Evolutionary conservation across 2,113 vertebrate species (phyloP).

Genomic region (Sisor rabdophorus): DNA sequence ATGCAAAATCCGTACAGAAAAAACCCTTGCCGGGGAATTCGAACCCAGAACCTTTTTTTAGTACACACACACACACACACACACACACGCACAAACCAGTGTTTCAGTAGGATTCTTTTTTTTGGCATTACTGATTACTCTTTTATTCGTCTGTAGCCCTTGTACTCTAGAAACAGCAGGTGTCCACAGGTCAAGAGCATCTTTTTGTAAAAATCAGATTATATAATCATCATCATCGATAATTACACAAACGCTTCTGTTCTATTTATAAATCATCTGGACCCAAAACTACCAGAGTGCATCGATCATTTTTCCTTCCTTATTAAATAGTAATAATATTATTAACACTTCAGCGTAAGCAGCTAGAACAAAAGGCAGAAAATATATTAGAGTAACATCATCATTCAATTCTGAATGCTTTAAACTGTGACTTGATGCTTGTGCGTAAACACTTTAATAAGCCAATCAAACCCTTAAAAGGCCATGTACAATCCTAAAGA

Average conservation of each 20-base stretch:
- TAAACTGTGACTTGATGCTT: conserved; percentile 33
- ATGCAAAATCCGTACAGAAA: too few relatives aligned
- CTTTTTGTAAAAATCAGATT: background rate
- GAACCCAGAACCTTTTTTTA: background rate
- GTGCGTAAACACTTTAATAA: conserved; percentile 37
- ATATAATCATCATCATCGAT: too few relatives aligned
- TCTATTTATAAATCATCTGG: too few relatives aligned
- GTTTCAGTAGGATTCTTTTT: background rate
- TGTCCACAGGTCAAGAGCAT: background rate
- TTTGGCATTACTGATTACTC: conserved; percentile 6
- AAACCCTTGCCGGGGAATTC: too few relatives aligned
- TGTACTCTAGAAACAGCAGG: conserved; percentile 9
- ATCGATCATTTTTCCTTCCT: background rate
- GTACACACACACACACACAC: background rate
- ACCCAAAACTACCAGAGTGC: background rate
- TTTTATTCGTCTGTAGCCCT: background rate
- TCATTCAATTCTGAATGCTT: conserved; percentile 1
- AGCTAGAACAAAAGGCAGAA: conserved; percentile 39
- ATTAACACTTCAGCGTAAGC: conserved; percentile 33
- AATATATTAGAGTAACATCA: conserved; percentile 26
- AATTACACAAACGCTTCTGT: too few relatives aligned
- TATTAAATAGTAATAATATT: conserved; percentile 51
- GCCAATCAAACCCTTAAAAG: conserved; percentile 10
- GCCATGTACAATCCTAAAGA: background rate
- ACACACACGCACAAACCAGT: background rate